A percentile compares a stretch with the other conserved stretches of the same genome.
These are phyloP conservation scores for Eumeta japonica DNA, from an alignment of 1,140 invertebrate species.

Conservation along the genomic window DNA sequence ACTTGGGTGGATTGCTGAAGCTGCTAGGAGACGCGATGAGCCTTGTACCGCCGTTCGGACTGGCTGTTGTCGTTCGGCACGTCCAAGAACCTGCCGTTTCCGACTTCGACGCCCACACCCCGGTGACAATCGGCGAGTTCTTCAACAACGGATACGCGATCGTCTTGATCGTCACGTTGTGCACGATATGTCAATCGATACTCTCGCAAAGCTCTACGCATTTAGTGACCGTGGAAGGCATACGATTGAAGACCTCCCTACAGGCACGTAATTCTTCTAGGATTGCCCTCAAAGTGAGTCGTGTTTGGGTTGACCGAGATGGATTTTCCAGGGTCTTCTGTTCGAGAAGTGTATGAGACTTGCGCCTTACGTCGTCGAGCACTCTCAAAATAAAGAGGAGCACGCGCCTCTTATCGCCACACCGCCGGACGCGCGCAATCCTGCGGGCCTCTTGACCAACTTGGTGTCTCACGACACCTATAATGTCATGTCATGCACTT, in stretches of 20 bases:
- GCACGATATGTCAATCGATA: conserved; percentile 73
- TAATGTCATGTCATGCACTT: conserved; percentile 81
- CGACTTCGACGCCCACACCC: conserved; percentile 12
- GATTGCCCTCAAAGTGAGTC: background rate
- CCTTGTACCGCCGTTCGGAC: conserved; percentile 74
- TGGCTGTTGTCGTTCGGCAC: conserved; percentile 72
- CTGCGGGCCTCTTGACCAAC: conserved; percentile 72
- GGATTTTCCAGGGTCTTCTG: conserved; percentile 62
- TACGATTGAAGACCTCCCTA: conserved; percentile 74
- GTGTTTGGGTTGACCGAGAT: conserved; percentile 6
- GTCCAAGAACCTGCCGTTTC: conserved; percentile 49
- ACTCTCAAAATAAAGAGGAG: conserved; percentile 16
- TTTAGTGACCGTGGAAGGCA: conserved; percentile 77
- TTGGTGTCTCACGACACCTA: conserved; percentile 79
- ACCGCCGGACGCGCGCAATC: conserved; percentile 16
- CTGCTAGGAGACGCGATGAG: conserved; percentile 75
- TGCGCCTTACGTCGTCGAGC: conserved; percentile 49
- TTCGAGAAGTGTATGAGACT: conserved; percentile 59
- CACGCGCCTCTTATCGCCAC: conserved; percentile 25
- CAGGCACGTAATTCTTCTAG: conserved; percentile 59
- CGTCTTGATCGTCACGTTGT: conserved; percentile 69
- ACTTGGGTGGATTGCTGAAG: conserved; percentile 72
- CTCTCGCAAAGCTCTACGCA: conserved; percentile 84
- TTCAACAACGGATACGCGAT: conserved; percentile 77
- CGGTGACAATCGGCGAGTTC: conserved; percentile 58